Base-by-base conservation (phyloP, 2,113 vertebrate species). In the Triplophysa tibetana region DNA sequence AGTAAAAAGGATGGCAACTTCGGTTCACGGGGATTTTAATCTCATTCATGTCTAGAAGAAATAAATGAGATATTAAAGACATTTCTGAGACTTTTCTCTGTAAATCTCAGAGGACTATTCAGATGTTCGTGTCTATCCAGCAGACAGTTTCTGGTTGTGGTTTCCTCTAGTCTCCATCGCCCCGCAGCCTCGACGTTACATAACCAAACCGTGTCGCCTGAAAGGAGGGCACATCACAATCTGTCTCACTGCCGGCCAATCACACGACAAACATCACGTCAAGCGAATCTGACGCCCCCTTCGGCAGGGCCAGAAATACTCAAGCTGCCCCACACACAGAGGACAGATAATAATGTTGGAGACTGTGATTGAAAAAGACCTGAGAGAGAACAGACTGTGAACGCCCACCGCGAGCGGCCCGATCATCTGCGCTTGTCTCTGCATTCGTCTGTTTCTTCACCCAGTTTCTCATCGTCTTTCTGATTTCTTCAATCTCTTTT, bases 251-350 rank as follows among this genome's bases (percentile, higher is more conserved):
- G 9, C 19, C 52, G 56, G 69, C 58, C 78, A 73, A 17, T 82
- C 63, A 73, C 41, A 70, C 33, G 68, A 78, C 58, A 65, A 69
- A 65, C 56, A 17, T 45, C 65, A 62, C 43, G 29, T 77, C 63
- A 80, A 69, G n/a, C 48, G 29, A 45, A 38, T 62, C 29, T 58
- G 69, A 64, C 70, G 48, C 43, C 58, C n/a, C 50, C 68, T 77
- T 79, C 52, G 21, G 65, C 54, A 43, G 70, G 65, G 70, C 70
- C 81, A 26, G 61, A 79, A 83, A 83, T 83, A 79, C 76, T 29
- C 24, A 41, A 69, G 70, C 70, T 62, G 62, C 11, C 33, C 33
- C 33, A 12, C 29, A 38, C 33, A 64, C 2, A 41, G 21, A 64
- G n/a, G 29, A 19, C 11, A 19, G 61, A n/a, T 33, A 54, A 70